Evolutionary conservation across 2,888 invertebrate species (phyloP).

Genomic region (Acanthosepion esculentum): DNA sequence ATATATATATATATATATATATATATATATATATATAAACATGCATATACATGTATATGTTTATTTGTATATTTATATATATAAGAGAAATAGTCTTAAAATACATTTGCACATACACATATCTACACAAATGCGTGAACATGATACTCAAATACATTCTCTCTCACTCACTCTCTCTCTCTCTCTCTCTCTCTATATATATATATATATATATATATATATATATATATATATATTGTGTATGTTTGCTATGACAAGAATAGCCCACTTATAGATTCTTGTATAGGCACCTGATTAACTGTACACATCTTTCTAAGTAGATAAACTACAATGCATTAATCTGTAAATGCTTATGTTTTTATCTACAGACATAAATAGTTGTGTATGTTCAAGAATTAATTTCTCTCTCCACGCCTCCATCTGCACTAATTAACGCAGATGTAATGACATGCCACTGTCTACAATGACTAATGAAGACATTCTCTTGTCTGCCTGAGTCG

Average conservation of each 20-base stretch:
- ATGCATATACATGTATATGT: too few relatives aligned
- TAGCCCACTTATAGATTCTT: neutral
- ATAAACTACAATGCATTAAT: neutral
- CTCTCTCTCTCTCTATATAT: neutral
- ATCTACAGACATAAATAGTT: neutral
- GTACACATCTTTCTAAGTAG: neutral
- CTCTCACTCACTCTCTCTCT: neutral
- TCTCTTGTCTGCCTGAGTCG: neutral
- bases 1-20: too few relatives aligned
- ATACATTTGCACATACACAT: too few relatives aligned
- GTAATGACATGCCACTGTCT: neutral
- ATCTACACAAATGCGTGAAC: too few relatives aligned
- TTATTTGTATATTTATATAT: too few relatives aligned
- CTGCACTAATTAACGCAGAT: neutral
- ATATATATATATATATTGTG: neutral
- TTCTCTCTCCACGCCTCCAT: slow-evolving; percentile 1
- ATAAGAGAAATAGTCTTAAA: too few relatives aligned
- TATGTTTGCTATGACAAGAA: neutral
- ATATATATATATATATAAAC: too few relatives aligned
- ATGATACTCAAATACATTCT: too few relatives aligned
- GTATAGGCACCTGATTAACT: neutral
- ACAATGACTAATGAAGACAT: neutral
- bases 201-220: neutral
- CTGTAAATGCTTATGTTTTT: neutral
- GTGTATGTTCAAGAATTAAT: neutral